phyloP scores from a whole-genome alignment of 2,797 vertebrate genomes.

The Chromobotia macracanthus region DNA sequence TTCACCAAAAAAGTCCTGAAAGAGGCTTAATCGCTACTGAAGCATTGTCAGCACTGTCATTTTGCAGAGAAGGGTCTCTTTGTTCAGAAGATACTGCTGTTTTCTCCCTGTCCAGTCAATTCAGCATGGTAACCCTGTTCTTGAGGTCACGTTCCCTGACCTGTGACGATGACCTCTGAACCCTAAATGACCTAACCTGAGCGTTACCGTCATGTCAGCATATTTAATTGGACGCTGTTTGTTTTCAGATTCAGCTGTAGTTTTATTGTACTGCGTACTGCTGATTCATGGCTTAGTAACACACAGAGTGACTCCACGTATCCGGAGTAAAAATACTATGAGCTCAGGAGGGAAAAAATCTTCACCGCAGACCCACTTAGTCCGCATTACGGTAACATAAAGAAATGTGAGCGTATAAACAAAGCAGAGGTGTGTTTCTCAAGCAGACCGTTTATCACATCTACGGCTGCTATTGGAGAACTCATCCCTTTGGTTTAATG shows the following conservation, averaged over 20 bases:
- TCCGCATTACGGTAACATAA: conserved; percentile 69
- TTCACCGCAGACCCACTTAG: conserved; percentile 64
- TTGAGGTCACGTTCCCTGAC: conserved; percentile 44
- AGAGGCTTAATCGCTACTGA: conserved; percentile 16
- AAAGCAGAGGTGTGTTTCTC: conserved; percentile 51
- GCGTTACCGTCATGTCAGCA: conserved; percentile 29
- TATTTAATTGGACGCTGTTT: conserved; percentile 17
- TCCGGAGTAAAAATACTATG: conserved; percentile 72
- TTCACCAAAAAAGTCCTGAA: conserved; percentile 8
- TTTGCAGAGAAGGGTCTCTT: conserved; percentile 35
- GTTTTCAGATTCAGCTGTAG: conserved; percentile 35
- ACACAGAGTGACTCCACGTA: conserved; percentile 68
- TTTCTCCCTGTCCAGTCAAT: conserved; percentile 36
- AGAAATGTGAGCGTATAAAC: conserved; percentile 71
- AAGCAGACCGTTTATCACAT: conserved; percentile 60
- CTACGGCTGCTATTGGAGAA: conserved; percentile 55
- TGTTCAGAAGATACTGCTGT: conserved; percentile 25
- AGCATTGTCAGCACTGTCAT: conserved; percentile 7
- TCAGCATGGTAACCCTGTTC: conserved; percentile 47
- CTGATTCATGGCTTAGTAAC: conserved; percentile 68
- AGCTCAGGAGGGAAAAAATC: conserved; percentile 45
- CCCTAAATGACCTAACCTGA: conserved; percentile 33
- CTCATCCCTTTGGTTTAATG: conserved; percentile 58
- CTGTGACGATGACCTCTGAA: conserved; percentile 42
- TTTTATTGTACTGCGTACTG: conserved; percentile 51